These are phyloP conservation scores for Nesogale talazaci DNA, from an alignment of 2,113 vertebrate species.

Conservation along the genomic window DNA sequence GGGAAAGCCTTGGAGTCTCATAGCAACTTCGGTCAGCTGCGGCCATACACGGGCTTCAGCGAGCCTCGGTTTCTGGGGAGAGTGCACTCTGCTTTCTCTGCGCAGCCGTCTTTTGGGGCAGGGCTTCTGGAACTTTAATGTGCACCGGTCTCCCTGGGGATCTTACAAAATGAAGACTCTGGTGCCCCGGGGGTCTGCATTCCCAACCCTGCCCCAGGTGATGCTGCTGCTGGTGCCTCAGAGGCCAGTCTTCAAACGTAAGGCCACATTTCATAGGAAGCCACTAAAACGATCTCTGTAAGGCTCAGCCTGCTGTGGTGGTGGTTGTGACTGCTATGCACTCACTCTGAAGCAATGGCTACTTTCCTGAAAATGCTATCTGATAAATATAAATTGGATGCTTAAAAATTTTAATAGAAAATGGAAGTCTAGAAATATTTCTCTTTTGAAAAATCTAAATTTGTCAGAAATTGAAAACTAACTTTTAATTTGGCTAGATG, in stretches of 20 bases:
- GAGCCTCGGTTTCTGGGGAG: conserved; percentile 36
- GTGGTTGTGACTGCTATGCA: too few species aligned
- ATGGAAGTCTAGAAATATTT: conserved; percentile 9
- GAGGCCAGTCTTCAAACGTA: background rate
- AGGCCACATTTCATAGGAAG: background rate
- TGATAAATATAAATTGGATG: too few species aligned
- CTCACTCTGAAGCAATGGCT: background rate
- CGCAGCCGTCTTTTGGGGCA: background rate
- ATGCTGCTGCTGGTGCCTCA: background rate
- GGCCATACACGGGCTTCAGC: conserved; percentile 30
- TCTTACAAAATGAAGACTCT: conserved; percentile 24
- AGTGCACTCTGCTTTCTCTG: background rate
- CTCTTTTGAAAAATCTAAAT: conserved; percentile 1
- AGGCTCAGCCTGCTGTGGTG: background rate
- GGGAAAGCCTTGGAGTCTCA: background rate
- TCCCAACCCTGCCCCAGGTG: background rate
- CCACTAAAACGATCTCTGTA: background rate
- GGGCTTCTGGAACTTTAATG: background rate
- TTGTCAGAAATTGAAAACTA: conserved; percentile 31
- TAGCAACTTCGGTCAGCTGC: conserved; percentile 1
- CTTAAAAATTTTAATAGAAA: background rate
- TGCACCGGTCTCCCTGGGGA: background rate
- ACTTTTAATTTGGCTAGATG: background rate
- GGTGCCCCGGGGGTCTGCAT: background rate
- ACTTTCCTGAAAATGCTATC: conserved; percentile 7